phyloP scores from a whole-genome alignment of 2,113 vertebrate genomes.

The Abramis brama region DNA sequence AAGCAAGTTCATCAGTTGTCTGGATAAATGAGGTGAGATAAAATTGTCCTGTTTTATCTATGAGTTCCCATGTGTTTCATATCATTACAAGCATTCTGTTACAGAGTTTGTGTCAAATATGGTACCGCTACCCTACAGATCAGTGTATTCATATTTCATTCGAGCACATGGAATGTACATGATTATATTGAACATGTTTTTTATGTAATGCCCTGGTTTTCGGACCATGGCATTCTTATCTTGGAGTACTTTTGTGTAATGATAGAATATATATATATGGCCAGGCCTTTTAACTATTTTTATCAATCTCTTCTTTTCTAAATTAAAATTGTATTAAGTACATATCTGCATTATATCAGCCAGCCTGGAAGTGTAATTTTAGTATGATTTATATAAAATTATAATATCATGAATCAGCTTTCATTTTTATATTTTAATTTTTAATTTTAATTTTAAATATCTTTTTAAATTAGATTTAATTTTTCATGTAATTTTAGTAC shows the following conservation, averaged over 20 bases:
- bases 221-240: neutral
- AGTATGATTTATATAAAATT: neutral
- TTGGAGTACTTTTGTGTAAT: neutral
- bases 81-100: neutral
- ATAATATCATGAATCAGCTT: too few species aligned
- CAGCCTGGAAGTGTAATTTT: neutral
- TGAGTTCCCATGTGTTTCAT: neutral
- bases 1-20: neutral
- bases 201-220: neutral
- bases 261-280: neutral
- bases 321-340: neutral
- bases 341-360: neutral
- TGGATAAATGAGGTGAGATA: neutral
- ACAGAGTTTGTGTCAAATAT: neutral
- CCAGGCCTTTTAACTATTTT: neutral
- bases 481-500: too few species aligned
- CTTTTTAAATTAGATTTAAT: too few species aligned
- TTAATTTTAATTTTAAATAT: neutral
- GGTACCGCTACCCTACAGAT: neutral
- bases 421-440: neutral
- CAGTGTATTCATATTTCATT: neutral
- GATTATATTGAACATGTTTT: neutral
- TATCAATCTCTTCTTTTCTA: neutral
- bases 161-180: neutral
- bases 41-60: neutral